Conservation (phyloP, 2,888 invertebrate species). For the Bhutanitis thaidina region DNA sequence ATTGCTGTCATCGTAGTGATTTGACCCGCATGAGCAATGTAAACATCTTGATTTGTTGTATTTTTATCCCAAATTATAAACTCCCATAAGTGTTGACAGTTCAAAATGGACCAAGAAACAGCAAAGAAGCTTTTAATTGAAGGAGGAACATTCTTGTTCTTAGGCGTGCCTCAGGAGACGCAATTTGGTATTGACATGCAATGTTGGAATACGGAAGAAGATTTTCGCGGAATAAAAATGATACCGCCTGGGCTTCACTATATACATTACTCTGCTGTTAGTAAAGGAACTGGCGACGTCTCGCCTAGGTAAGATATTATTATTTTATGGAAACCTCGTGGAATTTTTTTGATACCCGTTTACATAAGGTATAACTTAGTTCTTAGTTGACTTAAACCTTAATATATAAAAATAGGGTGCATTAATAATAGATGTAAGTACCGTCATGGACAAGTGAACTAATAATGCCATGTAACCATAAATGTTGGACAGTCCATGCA, state of each 20-base stretch:
- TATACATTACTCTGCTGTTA: slow-evolving; percentile 90
- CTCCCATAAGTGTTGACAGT: slow-evolving; percentile 23
- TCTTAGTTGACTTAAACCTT: too few species aligned
- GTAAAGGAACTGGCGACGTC: slow-evolving; percentile 80
- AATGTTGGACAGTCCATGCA: too few species aligned
- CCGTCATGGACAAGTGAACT: too few species aligned
- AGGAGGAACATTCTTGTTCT: slow-evolving; percentile 90
- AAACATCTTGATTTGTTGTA: slow-evolving; percentile 50
- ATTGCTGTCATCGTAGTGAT: slow-evolving; percentile 3
- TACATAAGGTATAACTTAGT: too few species aligned
- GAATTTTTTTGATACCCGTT: too few species aligned
- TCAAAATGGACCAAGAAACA: slow-evolving; percentile 85
- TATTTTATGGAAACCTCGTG: background rate
- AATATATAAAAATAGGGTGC: too few species aligned
- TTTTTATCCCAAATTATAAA: slow-evolving; percentile 44
- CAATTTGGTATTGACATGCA: slow-evolving; percentile 96
- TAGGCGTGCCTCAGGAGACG: slow-evolving; percentile 93
- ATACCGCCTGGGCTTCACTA: slow-evolving; percentile 98
- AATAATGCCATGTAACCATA: too few species aligned
- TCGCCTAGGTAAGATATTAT: slow-evolving; percentile 79
- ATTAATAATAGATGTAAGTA: too few species aligned
- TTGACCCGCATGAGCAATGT: slow-evolving; percentile 32
- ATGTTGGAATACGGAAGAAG: slow-evolving; percentile 92
- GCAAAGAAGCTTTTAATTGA: slow-evolving; percentile 88
- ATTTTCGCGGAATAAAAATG: slow-evolving; percentile 98